Evolutionary conservation across 92 coral and sea anemone species (phyloP), one percentile per base, ranked within the genome.

Genomic region (Porites evermanni): DNA sequence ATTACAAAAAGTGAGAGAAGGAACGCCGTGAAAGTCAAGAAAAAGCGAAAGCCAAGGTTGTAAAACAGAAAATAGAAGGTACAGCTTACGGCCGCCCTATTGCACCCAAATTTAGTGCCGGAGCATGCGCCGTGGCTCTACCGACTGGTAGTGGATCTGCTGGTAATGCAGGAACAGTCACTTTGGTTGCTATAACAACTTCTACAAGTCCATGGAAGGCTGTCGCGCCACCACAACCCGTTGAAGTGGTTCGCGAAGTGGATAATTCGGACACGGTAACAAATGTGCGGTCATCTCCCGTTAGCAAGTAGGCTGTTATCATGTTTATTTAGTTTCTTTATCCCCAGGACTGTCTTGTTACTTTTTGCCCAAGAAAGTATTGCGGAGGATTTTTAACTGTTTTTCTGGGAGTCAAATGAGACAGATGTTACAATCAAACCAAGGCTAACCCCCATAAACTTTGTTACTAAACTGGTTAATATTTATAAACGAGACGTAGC

Each of bases 1-100:
- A 61, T n/a, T 90, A 86, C 65, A 80, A 75, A 53, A 90, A 86
- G 20, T 21, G 80, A 67, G 75, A 63, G 21, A 83, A 74, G 74
- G 87, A 83, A 32, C 74, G 80, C 6, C 80, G 87, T 10, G 87
- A 74, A 44, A 83, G 64, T 61, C 79, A 83, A 74, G 80, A 83
- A 20, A 74, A 74, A 52, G 51, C 11, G 2, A 53, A 83, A 26
- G 54, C 65, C 26, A 23, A 26, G 2, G 74, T 51, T 24, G 14
- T 74, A 38, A 64, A 72, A 12, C 87, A 63, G 38, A 63, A 47
- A 13, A 21, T 74, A 64, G 87, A 83, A 10, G 17, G 79, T 13
- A 50, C 80, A 7, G 80, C 87, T 1, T 74, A 72, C 50, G 80
- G 72, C 80, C 79, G 87, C 26, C 87, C 87, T 7, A 83, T 83